phyloP scores from a whole-genome alignment of 2,113 vertebrate species.

The Mirza zaza region DNA sequence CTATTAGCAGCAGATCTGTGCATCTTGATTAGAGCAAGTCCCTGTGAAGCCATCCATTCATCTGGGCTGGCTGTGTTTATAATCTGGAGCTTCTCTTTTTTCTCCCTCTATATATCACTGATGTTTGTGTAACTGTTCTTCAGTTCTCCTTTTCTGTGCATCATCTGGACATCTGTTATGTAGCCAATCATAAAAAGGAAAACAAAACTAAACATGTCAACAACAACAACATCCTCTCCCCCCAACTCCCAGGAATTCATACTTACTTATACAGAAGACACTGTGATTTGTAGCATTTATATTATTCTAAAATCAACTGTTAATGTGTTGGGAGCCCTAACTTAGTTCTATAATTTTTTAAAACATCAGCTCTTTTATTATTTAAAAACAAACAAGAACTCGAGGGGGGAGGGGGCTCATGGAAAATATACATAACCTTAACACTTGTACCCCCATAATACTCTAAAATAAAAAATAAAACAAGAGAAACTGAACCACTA shows the following conservation, averaged over 20 bases:
- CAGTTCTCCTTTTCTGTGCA: not conserved
- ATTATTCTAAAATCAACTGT: not conserved
- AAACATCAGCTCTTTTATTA: not conserved
- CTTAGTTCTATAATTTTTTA: not conserved
- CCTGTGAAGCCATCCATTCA: not conserved
- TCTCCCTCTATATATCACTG: not conserved
- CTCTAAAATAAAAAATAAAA: no score
- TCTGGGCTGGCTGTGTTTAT: conserved; percentile 5
- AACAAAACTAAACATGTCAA: not conserved
- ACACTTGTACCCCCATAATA: no score
- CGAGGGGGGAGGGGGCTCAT: no score
- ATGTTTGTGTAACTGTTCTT: not conserved
- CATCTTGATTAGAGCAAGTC: not conserved
- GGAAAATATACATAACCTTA: no score
- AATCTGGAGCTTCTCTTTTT: not conserved
- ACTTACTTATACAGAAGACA: not conserved
- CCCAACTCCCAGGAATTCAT: not conserved
- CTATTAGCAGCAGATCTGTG: conserved; percentile 67
- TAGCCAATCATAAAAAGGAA: conserved; percentile 30
- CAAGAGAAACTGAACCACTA: not conserved
- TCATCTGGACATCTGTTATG: conserved; percentile 2
- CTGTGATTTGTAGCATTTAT: not conserved
- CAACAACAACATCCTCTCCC: not conserved
- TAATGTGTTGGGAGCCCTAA: not conserved
- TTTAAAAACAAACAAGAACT: not conserved